phyloP scores from a whole-genome alignment of 2,888 invertebrate genomes.

The Caenorhabditis wallacei region DNA sequence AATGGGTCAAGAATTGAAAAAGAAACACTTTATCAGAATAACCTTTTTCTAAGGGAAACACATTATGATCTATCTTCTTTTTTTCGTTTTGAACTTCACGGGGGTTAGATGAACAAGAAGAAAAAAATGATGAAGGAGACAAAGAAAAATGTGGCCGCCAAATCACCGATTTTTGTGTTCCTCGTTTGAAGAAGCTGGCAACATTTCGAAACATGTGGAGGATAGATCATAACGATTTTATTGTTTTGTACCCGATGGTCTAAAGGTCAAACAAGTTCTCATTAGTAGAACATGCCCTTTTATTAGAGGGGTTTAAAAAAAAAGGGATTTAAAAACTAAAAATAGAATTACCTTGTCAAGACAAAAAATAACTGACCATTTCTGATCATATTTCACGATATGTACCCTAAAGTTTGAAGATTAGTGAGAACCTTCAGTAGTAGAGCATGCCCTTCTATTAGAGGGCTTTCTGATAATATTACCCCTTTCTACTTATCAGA shows the following conservation, averaged over 20 bases:
- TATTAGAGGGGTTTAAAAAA: neutral
- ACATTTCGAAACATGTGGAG: slow-evolving; percentile 20
- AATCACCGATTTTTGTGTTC: slow-evolving; percentile 6
- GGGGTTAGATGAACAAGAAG: slow-evolving; percentile 28
- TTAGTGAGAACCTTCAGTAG: too few relatives aligned
- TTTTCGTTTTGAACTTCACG: slow-evolving; percentile 16
- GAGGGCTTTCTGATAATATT: too few relatives aligned
- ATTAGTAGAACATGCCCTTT: neutral
- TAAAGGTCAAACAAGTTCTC: too few relatives aligned
- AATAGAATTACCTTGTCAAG: too few relatives aligned
- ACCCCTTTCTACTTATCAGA: too few relatives aligned
- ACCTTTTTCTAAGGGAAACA: slow-evolving; percentile 23
- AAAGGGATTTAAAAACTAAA: too few relatives aligned
- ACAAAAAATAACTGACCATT: too few relatives aligned
- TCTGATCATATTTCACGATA: too few relatives aligned
- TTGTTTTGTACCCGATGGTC: slow-evolving; percentile 16
- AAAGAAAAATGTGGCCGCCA: slow-evolving; percentile 24
- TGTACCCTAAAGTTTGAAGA: too few relatives aligned
- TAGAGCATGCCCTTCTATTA: too few relatives aligned
- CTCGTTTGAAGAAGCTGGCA: slow-evolving; percentile 6
- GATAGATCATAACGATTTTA: slow-evolving; percentile 25
- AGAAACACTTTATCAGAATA: slow-evolving; percentile 26
- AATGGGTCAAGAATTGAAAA: slow-evolving; percentile 13
- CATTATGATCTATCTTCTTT: slow-evolving; percentile 42
- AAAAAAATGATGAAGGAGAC: slow-evolving; percentile 10